Percentiles rank a stretch among this genome's conserved stretches.
Evolutionary conservation across 2,113 vertebrate genomes (phyloP).

Genomic region (Ageneiosus marmoratus): DNA sequence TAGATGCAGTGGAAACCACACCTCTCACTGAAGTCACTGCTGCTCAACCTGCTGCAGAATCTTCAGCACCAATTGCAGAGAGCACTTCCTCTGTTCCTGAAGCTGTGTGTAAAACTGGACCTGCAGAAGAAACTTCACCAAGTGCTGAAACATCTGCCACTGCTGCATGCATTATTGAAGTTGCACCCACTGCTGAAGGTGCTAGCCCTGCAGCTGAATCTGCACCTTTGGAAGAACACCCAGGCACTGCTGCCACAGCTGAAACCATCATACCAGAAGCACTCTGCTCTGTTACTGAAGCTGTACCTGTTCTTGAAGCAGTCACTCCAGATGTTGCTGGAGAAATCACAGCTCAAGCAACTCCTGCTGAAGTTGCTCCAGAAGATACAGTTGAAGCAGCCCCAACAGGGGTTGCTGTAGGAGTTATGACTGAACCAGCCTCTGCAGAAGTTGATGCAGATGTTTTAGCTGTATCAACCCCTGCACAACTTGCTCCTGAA

Average conservation of each 20-base stretch:
- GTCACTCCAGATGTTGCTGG: too few relatives aligned
- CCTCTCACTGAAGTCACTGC: neutral
- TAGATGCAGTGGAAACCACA: neutral
- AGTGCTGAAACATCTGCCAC: neutral
- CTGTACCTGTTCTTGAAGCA: neutral
- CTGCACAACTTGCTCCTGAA: neutral
- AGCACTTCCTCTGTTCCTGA: neutral
- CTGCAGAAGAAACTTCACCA: neutral
- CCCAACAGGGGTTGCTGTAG: neutral
- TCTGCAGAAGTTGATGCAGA: neutral
- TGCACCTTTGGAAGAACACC: constrained; percentile 5
- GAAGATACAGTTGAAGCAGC: too few relatives aligned
- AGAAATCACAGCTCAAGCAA: too few relatives aligned
- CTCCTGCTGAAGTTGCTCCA: too few relatives aligned
- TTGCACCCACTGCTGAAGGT: neutral
- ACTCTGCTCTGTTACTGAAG: neutral
- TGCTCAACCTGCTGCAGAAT: constrained; percentile 13
- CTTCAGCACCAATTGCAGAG: neutral
- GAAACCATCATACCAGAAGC: neutral
- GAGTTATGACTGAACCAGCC: neutral
- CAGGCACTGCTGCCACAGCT: neutral
- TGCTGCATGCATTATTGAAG: constrained; percentile 12
- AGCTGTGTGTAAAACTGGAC: neutral
- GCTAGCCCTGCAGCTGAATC: neutral
- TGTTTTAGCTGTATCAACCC: neutral